Base-by-base conservation (phyloP, 1,140 invertebrate species). In the Meloidogyne exigua region DNA sequence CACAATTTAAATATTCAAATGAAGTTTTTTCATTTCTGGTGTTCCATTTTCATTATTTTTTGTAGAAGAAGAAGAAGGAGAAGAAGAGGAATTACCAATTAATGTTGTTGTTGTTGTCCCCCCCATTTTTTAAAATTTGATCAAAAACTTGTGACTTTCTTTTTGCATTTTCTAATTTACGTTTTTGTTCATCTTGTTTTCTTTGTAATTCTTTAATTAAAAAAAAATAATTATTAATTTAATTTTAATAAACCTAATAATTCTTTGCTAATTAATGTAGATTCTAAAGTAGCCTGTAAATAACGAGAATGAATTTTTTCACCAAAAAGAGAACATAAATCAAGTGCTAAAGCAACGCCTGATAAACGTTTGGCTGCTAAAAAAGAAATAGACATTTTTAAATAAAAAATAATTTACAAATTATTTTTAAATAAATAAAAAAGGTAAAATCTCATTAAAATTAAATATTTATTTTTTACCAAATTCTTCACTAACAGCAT, bases 71-170 rank as follows among this genome's bases (percentile, higher is more conserved):
- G 49, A 57, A n/a, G 49, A 57, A 44, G 18, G 13, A 7, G 4
- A n/a, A 57, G 13, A 12, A 57, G 44, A 49, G n/a, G 63, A 64
- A 18, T 36, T 36, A 68, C 12, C 7, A 26, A 21, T 64, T 39
- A 36, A 26, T 15, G 42, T 63, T 57, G 69, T 28, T 28, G 36
- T 21, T 28, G 32, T 49, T 13, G n/a, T n/a, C n/a, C n/a, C 18
- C 26, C 18, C 66, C 69, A 26, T 70, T 81, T 39, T 82, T 80
- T 18, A 80, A 36, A 36, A 80, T 77, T 32, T 79, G 77, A 15
- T 81, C 80, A 67, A 81, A 83, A 21, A 83, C 70, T 76, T 81
- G 82, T 10, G 80, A 83, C 26, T 78, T 83, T 21, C 80, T 80
- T 70, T 81, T 81, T n/a, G 81, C 80, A 28, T 39, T 69, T 63